Evolutionary conservation across 2,113 vertebrate species (phyloP).

Genomic region (Regulus satrapa): DNA sequence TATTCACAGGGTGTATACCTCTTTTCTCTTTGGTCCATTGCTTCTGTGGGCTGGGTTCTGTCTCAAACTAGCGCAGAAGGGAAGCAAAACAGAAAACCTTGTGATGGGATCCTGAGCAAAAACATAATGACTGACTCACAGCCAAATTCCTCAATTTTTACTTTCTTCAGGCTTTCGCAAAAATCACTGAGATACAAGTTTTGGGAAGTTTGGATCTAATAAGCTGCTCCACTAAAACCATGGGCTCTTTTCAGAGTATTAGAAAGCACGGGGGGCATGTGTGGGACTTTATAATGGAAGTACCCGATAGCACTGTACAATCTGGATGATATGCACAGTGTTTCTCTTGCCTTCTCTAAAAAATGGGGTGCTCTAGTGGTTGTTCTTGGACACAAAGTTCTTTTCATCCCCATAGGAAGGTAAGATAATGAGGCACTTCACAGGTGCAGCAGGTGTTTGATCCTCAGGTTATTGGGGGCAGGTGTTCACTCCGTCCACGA

Average conservation of each 20-base stretch:
- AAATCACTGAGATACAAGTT: neutral
- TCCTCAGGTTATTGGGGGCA: neutral
- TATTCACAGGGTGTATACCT: too few relatives aligned
- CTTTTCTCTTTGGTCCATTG: too few relatives aligned
- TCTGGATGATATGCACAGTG: rapidly evolving
- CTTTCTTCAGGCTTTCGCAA: neutral
- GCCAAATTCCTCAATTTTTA: neutral
- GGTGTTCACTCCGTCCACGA: neutral
- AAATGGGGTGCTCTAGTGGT: rapidly evolving
- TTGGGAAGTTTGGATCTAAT: neutral
- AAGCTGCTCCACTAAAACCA: neutral
- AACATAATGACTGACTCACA: neutral
- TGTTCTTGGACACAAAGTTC: neutral
- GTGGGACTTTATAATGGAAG: neutral
- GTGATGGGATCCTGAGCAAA: neutral
- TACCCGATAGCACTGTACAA: rapidly evolving
- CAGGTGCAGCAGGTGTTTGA: neutral
- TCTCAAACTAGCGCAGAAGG: too few relatives aligned
- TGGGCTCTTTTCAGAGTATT: neutral
- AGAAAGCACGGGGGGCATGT: neutral
- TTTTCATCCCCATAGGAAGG: neutral
- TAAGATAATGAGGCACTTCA: neutral
- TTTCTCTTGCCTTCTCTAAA: neutral
- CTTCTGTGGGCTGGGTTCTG: too few relatives aligned
- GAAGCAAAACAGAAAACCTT: neutral